Conservation (phyloP, 30 jellyfish, hydroid and myxozoan species). For the Cassiopea xamachana region DNA sequence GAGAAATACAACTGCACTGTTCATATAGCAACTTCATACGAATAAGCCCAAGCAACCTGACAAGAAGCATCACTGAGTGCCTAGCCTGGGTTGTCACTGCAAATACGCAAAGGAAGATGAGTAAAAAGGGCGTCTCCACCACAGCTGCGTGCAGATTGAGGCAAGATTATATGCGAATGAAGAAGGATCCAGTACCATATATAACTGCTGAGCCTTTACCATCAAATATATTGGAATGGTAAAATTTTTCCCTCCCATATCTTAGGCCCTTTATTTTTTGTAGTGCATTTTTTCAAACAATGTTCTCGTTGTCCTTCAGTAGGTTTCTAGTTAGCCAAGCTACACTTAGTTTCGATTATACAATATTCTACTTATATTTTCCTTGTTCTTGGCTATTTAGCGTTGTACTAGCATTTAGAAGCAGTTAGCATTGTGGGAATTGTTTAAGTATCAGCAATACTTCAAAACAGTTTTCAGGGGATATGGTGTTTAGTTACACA, state of each 20-base stretch:
- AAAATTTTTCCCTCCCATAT: not conserved
- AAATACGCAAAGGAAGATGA: not conserved
- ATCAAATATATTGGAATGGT: slow-evolving; percentile 96
- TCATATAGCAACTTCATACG: not conserved
- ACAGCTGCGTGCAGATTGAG: slow-evolving; percentile 91
- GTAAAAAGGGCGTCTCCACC: slow-evolving; percentile 74
- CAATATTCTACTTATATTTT: no score
- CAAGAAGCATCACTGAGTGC: not conserved
- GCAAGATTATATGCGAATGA: slow-evolving; percentile 92
- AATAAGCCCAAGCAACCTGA: not conserved
- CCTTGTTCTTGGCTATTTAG: no score
- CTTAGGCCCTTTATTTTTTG: not conserved
- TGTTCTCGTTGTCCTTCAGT: no score
- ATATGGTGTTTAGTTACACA: no score
- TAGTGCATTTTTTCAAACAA: not conserved
- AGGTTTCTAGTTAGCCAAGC: no score
- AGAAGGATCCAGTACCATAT: slow-evolving; percentile 95
- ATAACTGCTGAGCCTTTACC: slow-evolving; percentile 98
- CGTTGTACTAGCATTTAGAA: no score
- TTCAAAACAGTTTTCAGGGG: no score
- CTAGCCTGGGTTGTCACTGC: not conserved
- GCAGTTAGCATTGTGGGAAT: no score
- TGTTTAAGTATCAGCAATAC: no score
- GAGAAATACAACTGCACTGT: not conserved
- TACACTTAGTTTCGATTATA: no score